Percentiles rank a stretch among this genome's conserved stretches.
Conservation (phyloP, 2,797 vertebrate genomes). For the Argentina silus region DNA sequence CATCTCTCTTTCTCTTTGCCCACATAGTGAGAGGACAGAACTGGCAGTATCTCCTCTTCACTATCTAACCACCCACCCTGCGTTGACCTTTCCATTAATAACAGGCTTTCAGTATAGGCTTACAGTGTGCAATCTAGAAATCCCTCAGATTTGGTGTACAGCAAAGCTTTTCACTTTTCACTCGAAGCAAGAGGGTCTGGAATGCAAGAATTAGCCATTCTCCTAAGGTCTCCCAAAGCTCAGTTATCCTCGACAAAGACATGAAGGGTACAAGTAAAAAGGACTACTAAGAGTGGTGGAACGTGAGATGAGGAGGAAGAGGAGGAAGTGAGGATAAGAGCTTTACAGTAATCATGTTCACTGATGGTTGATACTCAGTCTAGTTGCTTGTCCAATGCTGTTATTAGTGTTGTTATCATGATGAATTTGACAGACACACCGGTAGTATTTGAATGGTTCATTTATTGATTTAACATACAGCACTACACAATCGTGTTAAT, state of each 20-base stretch:
- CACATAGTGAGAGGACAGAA: constrained; percentile 41
- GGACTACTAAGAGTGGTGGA: background rate
- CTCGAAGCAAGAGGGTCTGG: constrained; percentile 34
- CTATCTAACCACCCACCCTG: constrained; percentile 62
- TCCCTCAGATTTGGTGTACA: constrained; percentile 54
- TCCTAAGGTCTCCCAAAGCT: constrained; percentile 30
- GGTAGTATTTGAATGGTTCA: no score
- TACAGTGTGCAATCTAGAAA: constrained; percentile 46
- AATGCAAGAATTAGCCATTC: constrained; percentile 55
- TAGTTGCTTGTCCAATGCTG: background rate
- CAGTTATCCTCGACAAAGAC: constrained; percentile 43
- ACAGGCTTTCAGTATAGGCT: constrained; percentile 62
- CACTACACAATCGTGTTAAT: no score
- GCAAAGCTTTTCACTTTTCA: constrained; percentile 45
- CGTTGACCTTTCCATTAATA: constrained; percentile 79
- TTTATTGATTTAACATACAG: no score
- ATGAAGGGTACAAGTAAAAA: constrained; percentile 30
- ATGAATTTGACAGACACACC: no score
- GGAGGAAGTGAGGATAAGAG: background rate
- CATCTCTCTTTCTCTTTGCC: constrained; percentile 49
- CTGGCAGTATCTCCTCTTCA: constrained; percentile 57
- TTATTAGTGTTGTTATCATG: background rate
- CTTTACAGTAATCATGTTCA: background rate
- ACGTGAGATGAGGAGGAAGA: background rate
- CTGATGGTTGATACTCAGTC: background rate